Conservation (phyloP, 1,140 invertebrate species). For the Eumaeus atala region DNA sequence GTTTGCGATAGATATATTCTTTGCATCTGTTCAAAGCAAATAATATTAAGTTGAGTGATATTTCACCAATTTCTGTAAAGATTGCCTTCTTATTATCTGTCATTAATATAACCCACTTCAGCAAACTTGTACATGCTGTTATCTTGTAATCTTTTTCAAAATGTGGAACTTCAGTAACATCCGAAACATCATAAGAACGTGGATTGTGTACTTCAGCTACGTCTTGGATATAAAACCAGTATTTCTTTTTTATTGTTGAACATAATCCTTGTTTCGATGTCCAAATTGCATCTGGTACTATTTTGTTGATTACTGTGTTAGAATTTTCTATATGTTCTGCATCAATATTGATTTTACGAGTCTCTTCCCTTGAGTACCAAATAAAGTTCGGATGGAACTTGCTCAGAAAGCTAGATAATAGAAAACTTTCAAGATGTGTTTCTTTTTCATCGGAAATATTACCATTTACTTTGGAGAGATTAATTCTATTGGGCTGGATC, state of each 20-base stretch:
- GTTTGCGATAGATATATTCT: constrained; percentile 67
- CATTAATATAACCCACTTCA: constrained; percentile 83
- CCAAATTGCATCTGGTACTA: constrained; percentile 73
- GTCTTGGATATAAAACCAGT: constrained; percentile 76
- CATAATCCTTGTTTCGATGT: constrained; percentile 78
- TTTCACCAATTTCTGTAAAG: constrained; percentile 60
- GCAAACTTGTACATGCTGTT: constrained; percentile 86
- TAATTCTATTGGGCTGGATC: constrained; percentile 54
- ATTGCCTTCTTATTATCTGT: constrained; percentile 52
- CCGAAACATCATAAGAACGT: constrained; percentile 73
- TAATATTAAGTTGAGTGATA: constrained; percentile 68
- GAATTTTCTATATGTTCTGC: constrained; percentile 45
- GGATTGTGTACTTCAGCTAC: constrained; percentile 75
- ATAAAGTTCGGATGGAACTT: constrained; percentile 75
- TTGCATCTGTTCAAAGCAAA: constrained; percentile 76
- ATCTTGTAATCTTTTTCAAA: constrained; percentile 79
- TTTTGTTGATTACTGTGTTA: constrained; percentile 74
- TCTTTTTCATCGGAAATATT: constrained; percentile 55
- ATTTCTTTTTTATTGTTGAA: constrained; percentile 74
- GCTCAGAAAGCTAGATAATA: constrained; percentile 76
- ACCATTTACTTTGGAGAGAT: constrained; percentile 49
- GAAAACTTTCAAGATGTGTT: constrained; percentile 53
- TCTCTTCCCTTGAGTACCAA: constrained; percentile 69
- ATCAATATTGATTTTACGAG: constrained; percentile 52
- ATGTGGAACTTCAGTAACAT: constrained; percentile 70